These are phyloP conservation scores for Eumaeus atala DNA, from an alignment of 1,140 invertebrate species.

Conservation along the genomic window DNA sequence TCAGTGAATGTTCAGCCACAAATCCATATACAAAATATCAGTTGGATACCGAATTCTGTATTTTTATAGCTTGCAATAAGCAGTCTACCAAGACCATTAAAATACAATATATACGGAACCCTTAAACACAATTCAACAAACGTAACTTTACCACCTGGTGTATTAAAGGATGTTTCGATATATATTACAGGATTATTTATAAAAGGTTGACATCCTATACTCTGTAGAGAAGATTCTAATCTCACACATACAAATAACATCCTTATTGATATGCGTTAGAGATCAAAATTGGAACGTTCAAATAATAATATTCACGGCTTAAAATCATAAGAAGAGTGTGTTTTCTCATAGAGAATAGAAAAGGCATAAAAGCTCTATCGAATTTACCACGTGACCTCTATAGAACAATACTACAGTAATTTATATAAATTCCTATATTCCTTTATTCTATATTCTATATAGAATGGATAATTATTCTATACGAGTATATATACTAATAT, in stretches of 20 bases:
- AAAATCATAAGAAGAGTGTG: constrained; percentile 6
- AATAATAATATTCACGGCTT: neutral
- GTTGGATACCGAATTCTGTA: too few relatives aligned
- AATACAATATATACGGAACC: constrained; percentile 14
- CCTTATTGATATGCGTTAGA: neutral
- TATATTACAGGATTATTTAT: constrained; percentile 34
- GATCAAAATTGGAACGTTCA: neutral
- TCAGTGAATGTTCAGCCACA: too few relatives aligned
- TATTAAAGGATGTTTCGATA: constrained; percentile 16
- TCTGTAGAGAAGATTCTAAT: constrained; percentile 13
- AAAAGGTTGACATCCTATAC: constrained; percentile 17
- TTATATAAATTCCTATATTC: too few relatives aligned
- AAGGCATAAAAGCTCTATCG: neutral
- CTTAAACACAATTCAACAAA: neutral
- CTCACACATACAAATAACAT: neutral
- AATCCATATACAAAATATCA: too few relatives aligned
- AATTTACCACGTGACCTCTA: too few relatives aligned
- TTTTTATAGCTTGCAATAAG: too few relatives aligned
- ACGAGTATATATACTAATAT: too few relatives aligned
- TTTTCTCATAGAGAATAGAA: constrained; percentile 1
- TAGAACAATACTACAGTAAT: too few relatives aligned
- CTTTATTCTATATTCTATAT: too few relatives aligned
- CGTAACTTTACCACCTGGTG: constrained; percentile 5
- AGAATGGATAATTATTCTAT: too few relatives aligned
- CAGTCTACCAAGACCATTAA: neutral